Evolutionary conservation across 2,113 vertebrate species (phyloP).

Genomic region (Cyphomyrus plagiostoma): DNA sequence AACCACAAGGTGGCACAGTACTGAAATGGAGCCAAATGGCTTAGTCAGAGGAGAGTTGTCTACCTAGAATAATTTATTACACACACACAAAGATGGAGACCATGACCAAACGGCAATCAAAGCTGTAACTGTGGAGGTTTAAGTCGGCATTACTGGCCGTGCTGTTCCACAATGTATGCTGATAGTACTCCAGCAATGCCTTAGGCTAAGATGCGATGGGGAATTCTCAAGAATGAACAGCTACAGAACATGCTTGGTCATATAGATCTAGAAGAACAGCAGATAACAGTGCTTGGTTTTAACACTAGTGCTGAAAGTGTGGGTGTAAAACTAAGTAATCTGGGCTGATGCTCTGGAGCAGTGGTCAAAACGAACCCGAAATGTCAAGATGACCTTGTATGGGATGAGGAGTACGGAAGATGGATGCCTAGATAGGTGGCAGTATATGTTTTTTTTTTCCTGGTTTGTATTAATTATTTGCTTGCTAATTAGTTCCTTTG

Average conservation of each 20-base stretch:
- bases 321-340: background rate
- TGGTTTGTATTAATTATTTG: background rate
- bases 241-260: background rate
- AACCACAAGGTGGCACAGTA: constrained; percentile 30
- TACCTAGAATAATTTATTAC: background rate
- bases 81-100: background rate
- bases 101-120: background rate
- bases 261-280: background rate
- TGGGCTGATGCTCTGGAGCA: background rate
- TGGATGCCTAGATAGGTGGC: background rate
- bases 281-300: background rate
- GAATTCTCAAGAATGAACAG: background rate
- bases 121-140: background rate
- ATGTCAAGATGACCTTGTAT: background rate
- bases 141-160: background rate
- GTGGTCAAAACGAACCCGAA: background rate
- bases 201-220: background rate
- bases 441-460: background rate
- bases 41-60: background rate
- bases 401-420: background rate
- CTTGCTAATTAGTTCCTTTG: background rate
- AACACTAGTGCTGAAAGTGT: background rate
- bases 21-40: background rate
- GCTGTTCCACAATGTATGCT: background rate
- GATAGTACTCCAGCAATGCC: background rate